phyloP scores from a whole-genome alignment of 2,888 invertebrate species.

The Cerceris ruficornis region DNA sequence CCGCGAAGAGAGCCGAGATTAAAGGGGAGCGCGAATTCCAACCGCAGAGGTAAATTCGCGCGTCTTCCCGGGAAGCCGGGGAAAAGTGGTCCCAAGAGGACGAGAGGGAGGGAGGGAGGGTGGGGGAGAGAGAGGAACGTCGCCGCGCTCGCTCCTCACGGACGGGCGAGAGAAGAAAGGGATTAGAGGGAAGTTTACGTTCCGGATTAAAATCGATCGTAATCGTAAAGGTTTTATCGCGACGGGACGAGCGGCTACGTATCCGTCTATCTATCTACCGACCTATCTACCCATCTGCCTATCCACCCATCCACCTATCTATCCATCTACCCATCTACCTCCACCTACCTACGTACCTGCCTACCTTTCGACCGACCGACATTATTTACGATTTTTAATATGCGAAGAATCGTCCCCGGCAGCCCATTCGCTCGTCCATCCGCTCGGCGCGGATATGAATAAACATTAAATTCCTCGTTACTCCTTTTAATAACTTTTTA shows the following conservation, averaged over 20 bases:
- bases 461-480: constrained; percentile 77
- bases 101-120: too few species aligned
- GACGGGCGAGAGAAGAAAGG: constrained; percentile 13
- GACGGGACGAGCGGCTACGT: constrained; percentile 8
- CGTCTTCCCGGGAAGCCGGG: too few species aligned
- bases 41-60: too few species aligned
- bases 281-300: too few species aligned
- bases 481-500: constrained; percentile 77
- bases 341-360: too few species aligned
- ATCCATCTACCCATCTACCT: too few species aligned
- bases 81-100: too few species aligned
- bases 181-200: constrained; percentile 51
- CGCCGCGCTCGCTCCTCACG: neutral
- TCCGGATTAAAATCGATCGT: constrained; percentile 61
- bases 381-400: constrained; percentile 68
- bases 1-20: too few species aligned
- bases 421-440: constrained; percentile 25
- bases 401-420: constrained; percentile 53
- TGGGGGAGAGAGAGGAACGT: constrained; percentile 8
- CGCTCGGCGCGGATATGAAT: constrained; percentile 69
- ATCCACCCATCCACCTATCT: too few species aligned
- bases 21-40: too few species aligned
- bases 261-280: too few species aligned
- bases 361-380: constrained; percentile 21
- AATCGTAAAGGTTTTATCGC: constrained; percentile 59